Conservation (phyloP, 2,797 vertebrate species). For the Crenichthys baileyi region DNA sequence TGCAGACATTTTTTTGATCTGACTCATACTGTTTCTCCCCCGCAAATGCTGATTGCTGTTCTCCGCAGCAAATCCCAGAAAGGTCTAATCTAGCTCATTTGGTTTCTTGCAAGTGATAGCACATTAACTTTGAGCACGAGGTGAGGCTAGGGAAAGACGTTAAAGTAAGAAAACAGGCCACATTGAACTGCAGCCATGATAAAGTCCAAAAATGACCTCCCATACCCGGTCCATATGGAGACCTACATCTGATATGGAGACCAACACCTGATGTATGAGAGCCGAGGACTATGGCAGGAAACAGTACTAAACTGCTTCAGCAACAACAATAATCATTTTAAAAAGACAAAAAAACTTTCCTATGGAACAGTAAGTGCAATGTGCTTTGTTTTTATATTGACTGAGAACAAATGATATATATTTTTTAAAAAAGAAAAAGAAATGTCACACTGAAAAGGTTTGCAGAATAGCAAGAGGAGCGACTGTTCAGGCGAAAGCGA, state of each 20-base stretch:
- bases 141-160: slow-evolving; percentile 60
- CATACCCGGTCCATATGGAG: slow-evolving; percentile 66
- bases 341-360: slow-evolving; percentile 88
- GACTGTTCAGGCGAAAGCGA: slow-evolving; percentile 70
- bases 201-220: slow-evolving; percentile 49
- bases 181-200: slow-evolving; percentile 6
- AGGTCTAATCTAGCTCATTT: slow-evolving; percentile 56
- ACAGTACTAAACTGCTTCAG: slow-evolving; percentile 85
- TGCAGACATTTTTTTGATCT: slow-evolving; percentile 53
- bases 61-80: slow-evolving; percentile 49
- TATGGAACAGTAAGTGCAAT: slow-evolving; percentile 91
- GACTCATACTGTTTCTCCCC: slow-evolving; percentile 59
- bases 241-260: slow-evolving; percentile 69
- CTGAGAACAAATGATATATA: slow-evolving; percentile 91
- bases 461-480: slow-evolving; percentile 83
- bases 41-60: slow-evolving; percentile 60
- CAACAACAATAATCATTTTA: slow-evolving; percentile 85
- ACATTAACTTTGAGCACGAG: slow-evolving; percentile 58
- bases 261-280: slow-evolving; percentile 73
- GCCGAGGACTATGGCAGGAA: slow-evolving; percentile 82
- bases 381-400: slow-evolving; percentile 91
- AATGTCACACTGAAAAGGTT: slow-evolving; percentile 88
- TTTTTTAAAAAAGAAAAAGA: slow-evolving; percentile 88
- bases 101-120: slow-evolving; percentile 50
- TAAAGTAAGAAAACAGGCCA: slow-evolving; percentile 58